phyloP scores from a whole-genome alignment of 1,140 invertebrate genomes.

The Sarcophaga peregrina region DNA sequence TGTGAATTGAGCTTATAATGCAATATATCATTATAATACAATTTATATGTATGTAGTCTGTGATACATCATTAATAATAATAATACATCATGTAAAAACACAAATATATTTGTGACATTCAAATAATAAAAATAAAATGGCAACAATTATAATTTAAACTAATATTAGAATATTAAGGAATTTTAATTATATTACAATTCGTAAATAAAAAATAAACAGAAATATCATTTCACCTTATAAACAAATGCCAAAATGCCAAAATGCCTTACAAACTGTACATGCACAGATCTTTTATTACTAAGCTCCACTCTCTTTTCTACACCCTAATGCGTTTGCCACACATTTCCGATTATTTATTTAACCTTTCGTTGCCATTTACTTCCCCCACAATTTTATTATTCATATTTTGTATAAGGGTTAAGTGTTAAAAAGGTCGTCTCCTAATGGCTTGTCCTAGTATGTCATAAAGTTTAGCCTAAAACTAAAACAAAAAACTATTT shows the following conservation, averaged over 20 bases:
- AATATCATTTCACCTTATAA: too few species aligned
- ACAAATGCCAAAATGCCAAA: too few species aligned
- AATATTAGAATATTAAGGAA: too few species aligned
- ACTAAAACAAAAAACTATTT: not conserved
- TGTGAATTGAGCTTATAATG: not conserved
- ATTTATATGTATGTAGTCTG: not conserved
- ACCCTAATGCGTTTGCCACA: not conserved
- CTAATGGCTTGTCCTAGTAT: not conserved
- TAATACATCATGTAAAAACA: too few species aligned
- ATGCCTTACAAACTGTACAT: not conserved
- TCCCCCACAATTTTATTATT: not conserved
- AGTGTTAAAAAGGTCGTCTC: constrained; percentile 15
- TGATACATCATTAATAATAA: too few species aligned
- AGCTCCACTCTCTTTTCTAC: not conserved
- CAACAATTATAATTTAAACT: too few species aligned
- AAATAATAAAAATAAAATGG: too few species aligned
- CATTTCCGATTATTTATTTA: not conserved
- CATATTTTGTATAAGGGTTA: not conserved
- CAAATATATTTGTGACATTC: too few species aligned
- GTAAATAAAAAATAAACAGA: too few species aligned
- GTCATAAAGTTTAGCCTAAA: not conserved
- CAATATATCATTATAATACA: not conserved
- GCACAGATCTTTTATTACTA: not conserved
- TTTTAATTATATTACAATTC: too few species aligned
- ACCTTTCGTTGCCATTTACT: not conserved